Base-by-base conservation (phyloP, 2,888 invertebrate genomes). In the Panopea generosa region DNA sequence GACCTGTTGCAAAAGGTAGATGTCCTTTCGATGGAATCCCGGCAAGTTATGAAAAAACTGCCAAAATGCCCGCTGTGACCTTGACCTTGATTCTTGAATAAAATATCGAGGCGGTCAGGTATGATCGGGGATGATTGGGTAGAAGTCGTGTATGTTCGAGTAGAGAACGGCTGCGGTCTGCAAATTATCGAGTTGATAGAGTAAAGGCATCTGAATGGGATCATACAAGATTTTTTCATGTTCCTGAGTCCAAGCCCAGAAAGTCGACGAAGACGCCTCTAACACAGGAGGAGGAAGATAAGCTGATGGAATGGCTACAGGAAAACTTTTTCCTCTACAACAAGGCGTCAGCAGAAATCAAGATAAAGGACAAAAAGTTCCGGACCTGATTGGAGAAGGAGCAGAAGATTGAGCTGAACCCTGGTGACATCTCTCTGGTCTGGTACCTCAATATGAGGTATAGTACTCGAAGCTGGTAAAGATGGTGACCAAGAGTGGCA, bases 271-370 rank as follows among this genome's bases (percentile, higher is more conserved):
- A 22, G 22, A 53, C 43, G 2, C 26, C 56, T 43, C 65, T 65
- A 24, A 55, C 65, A 14, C 60, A 60, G 20, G 49, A 60, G 24
- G 60, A 45, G 45, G 65, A 65, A 33, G 33, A 33, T 33, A 11
- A 7, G 16, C 47, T 65, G 16, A 47, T 56, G 18, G 47, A 53
- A 20, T 65, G 65, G 47, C 33, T 65, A 18, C 53, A 55, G 47
- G 65, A 65, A 27, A 65, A 56, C 65, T 29, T 55, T 20, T 65
- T 65, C 65, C 65, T 65, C 56, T 65, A 27, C 50, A 26, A 65
- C 33, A 65, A 65, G 55, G 40, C 65, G 24, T 53, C 40, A 22
- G 47, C 65, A 18, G 65, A 45, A 6, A 55, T 65, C 55, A 65
- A 56, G 65, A 55, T 27, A 27, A 65, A 56, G 55, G 65, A 65